Evolutionary conservation across 2,888 invertebrate genomes (phyloP), one percentile per base, ranked within the genome.

Genomic region (Hipparchia sbordonii): DNA sequence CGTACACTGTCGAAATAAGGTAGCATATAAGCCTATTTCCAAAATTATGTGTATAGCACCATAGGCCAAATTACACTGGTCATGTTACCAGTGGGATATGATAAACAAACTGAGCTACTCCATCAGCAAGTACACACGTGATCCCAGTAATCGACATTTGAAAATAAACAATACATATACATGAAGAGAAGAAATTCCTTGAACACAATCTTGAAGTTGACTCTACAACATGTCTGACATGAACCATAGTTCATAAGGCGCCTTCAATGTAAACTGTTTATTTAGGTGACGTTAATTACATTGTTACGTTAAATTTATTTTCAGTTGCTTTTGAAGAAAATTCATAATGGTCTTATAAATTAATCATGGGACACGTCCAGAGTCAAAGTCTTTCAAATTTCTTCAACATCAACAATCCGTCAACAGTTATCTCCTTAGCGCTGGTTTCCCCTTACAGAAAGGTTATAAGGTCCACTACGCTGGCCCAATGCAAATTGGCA

Each of bases 21-120:
- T 72, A 57, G 62, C 45, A 12, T 71, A 67, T 39, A 39, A 46
- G 60, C 59, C 33, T 65, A 57, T 51, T 71, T 68, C 65, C 59
- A 60, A 54, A 48, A 72, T 67, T 70, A 13, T 65, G 39, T 51
- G 63, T 68, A 75, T 72, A 72, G 72, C 52, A 67, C 75, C 73
- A 79, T 63, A 76, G 84, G 39, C 82, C 87, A 77, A 74, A 65
- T 74, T 74, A 79, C n/a, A 78, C 77, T 84, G 89, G 88, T 77
- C 79, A 75, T 72, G 78, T 77, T 80, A 79, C 79, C 82, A 81
- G 81, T 82, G 80, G 84, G 84, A 83, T 85, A 85, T 83, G 79
- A 81, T 88, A 89, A 89, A 90, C 90, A 88, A 81, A 84, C 86
- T 89, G 90, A 91, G 84, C 82, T 71, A 77, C 81, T 91, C 92